phyloP scores from a whole-genome alignment of 2,888 invertebrate species.

The Helobdella robusta region DNA sequence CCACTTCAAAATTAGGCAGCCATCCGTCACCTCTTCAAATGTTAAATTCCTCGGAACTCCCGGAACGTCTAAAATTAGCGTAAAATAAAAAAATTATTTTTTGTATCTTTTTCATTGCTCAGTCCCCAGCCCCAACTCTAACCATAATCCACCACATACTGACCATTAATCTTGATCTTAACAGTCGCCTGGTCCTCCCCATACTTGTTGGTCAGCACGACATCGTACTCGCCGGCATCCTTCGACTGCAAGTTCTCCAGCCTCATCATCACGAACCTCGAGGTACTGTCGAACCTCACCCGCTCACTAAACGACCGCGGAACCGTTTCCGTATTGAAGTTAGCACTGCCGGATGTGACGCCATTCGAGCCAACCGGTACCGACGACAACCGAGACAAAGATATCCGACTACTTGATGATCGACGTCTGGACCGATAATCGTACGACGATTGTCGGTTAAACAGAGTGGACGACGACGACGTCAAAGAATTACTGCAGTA shows the following conservation, averaged over 20 bases:
- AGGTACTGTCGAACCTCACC: slow-evolving; percentile 8
- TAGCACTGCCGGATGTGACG: too few relatives aligned
- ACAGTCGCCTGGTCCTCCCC: slow-evolving; percentile 1
- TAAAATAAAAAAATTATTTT: background rate
- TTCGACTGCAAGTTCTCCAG: background rate
- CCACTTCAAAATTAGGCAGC: slow-evolving; percentile 7
- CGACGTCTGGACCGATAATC: too few relatives aligned
- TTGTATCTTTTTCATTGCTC: background rate
- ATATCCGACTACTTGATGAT: too few relatives aligned
- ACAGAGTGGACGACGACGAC: background rate
- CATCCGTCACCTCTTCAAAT: background rate
- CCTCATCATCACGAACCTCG: slow-evolving; percentile 3
- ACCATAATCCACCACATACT: too few relatives aligned
- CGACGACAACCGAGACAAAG: too few relatives aligned
- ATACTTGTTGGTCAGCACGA: slow-evolving; percentile 12
- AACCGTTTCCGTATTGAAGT: too few relatives aligned
- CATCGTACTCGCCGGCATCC: slow-evolving; percentile 16
- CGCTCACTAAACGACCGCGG: background rate
- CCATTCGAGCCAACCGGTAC: too few relatives aligned
- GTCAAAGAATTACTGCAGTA: too few relatives aligned
- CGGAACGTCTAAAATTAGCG: slow-evolving; percentile 10
- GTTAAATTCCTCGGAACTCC: background rate
- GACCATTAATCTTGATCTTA: slow-evolving; percentile 21
- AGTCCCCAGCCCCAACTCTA: too few relatives aligned
- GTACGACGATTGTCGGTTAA: background rate